Base-by-base conservation (phyloP, 2,113 vertebrate genomes). In the Scartelaos histophorus region DNA sequence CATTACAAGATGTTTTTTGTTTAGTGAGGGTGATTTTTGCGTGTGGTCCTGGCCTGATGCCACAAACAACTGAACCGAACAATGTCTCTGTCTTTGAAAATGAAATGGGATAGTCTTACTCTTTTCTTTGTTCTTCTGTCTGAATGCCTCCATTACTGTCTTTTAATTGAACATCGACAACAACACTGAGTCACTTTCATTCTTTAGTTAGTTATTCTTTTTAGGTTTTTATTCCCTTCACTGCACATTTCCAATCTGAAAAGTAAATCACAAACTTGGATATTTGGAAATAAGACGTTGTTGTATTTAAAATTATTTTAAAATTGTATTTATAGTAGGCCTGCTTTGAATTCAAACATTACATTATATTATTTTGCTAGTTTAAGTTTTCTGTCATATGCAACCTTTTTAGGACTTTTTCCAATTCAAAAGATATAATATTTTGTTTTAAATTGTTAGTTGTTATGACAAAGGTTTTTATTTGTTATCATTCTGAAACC, bases 1-100 rank as follows among this genome's bases (percentile, higher is more conserved):
- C 2, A 76, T 7, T 43, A 43, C 17, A 1, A 53, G 3, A 66
- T 45, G 17, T 61, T 73, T 15, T 67, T 35, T n/a, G 65, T 35
- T 24, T 66, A 56, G 45, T 38, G 60, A 65, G 56, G 58, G 61
- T 62, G 51, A 72, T 53, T 35, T 56, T 70, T 34, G 64, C 64
- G 69, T 70, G 66, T 70, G 71, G 68, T 71, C 61, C 34, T 71
- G 65, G 76, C 38, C 74, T 47, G 54, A 47, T 22, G 62, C 77
- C 71, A 75, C 9, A 24, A 73, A 29, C 21, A 60, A 58, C 69
- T 70, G 69, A 61, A 72, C 69, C 65, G 12, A 47, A 16, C 34
- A 54, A 68, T 49, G 10, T 67, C 51, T 60, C 73, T 13, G 16
- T 66, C 60, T 46, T 73, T 24, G 21, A 7, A 53, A 66, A 71